These are phyloP conservation scores for Erynnis tages DNA, from an alignment of 2,888 invertebrate species.

Conservation along the genomic window DNA sequence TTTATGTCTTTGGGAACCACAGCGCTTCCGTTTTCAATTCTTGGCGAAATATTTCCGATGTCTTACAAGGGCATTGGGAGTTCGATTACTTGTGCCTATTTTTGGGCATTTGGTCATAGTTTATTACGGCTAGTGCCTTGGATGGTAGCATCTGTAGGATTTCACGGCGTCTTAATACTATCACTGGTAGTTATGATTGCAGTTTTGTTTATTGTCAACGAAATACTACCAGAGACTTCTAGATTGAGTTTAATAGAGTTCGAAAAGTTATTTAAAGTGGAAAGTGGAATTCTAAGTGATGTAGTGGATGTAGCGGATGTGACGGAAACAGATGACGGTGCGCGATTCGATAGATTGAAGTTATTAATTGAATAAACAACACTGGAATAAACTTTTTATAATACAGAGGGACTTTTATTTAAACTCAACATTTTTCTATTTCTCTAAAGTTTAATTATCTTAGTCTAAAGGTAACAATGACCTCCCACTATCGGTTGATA, in stretches of 20 bases:
- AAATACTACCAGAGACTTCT: constrained; percentile 13
- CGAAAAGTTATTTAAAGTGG: constrained; percentile 7
- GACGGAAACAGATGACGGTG: constrained; percentile 9
- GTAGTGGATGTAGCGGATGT: background rate
- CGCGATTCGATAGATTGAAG: constrained; percentile 15
- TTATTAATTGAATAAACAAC: constrained; percentile 15
- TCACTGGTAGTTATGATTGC: constrained; percentile 3
- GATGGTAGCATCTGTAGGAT: constrained; percentile 5
- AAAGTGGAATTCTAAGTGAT: background rate
- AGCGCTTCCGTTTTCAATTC: constrained; percentile 19
- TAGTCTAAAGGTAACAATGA: too few species aligned
- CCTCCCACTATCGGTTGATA: too few species aligned
- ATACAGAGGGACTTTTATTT: too few species aligned
- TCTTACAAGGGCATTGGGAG: constrained; percentile 22
- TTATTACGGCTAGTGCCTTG: constrained; percentile 13
- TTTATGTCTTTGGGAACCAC: constrained; percentile 23
- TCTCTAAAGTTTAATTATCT: too few species aligned
- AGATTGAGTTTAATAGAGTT: constrained; percentile 6
- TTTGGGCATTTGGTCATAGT: constrained; percentile 24
- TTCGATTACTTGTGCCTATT: constrained; percentile 18
- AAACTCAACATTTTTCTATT: too few species aligned
- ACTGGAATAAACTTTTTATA: background rate
- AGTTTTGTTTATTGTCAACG: constrained; percentile 8
- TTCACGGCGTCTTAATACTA: constrained; percentile 5
- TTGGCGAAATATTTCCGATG: constrained; percentile 24